Base-by-base conservation (phyloP, 2,888 invertebrate species). In the Cenopis cana region DNA sequence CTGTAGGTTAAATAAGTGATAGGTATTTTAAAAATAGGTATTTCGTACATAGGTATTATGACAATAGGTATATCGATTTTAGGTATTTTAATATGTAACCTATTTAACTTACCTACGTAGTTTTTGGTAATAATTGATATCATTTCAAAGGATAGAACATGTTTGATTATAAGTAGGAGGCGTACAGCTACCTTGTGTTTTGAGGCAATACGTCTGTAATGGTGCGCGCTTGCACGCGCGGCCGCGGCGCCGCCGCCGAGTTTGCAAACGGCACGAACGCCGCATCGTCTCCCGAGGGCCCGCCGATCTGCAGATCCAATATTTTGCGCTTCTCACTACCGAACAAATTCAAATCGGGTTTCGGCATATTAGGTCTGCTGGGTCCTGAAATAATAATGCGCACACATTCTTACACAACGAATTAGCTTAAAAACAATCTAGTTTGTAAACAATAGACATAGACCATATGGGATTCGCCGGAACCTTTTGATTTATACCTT, bases 281-380 rank as follows among this genome's bases (percentile, higher is more conserved):
- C 73, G 93, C 94, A 71, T 85, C 88, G 74, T 93, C 93, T 60
- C 84, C 83, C 64, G 94, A 92, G 74, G 94, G 89, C 67, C 93
- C 91, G 72, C 87, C 88, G 76, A 95, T 88, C 80, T 94, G 95
- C 68, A 95, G 89, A 78, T 95, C 95, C 79, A 95, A 87, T 74
- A 94, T 93, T 83, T 95, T 94, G 77, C 95, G 91, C 82, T 94
- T 94, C 78, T 95, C 95, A 81, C 90, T 75, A 74, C 81, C 83
- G 81, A 93, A 86, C 81, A 92, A 85, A 85, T 87, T 92, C 76
- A 94, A 87, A 66, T 93, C 93, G 36, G 93, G 91, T 82, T 89
- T 91, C 61, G 93, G 89, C 84, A 89, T 84, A 73, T 80, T 87
- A 49, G 93, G 91, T 80, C 93, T 86, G 80, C 91, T 93, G 46